Percentiles rank a stretch among this genome's conserved stretches.
These are phyloP conservation scores for Conops quadrifasciatus DNA, from an alignment of 2,888 invertebrate genomes.

Conservation along the genomic window DNA sequence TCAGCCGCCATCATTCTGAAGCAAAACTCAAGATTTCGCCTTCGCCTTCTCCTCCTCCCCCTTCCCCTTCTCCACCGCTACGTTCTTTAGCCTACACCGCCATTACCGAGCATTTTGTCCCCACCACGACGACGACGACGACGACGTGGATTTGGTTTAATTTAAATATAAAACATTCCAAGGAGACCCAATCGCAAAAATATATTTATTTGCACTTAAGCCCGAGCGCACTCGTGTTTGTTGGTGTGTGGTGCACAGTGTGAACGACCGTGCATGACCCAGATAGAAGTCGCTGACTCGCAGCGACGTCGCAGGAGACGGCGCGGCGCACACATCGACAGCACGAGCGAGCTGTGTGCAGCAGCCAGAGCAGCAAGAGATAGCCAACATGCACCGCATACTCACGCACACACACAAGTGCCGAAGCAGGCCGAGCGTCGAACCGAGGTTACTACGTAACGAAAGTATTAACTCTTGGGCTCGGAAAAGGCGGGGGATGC, in stretches of 20 bases:
- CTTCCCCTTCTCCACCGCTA: background rate
- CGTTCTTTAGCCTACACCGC: background rate
- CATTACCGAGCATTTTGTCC: conserved; percentile 7
- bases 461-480: background rate
- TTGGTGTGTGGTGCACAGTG: conserved; percentile 45
- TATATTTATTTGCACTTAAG: conserved; percentile 19
- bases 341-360: background rate
- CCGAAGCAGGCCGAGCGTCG: no score
- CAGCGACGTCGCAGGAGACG: conserved; percentile 40
- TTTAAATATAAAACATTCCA: conserved; percentile 37
- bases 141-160: conserved; percentile 22
- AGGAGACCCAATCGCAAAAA: conserved; percentile 36
- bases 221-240: background rate
- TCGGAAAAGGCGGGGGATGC: no score
- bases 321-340: conserved; percentile 28
- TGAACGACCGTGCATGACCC: conserved; percentile 73
- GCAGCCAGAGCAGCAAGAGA: background rate
- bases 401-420: no score
- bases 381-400: no score
- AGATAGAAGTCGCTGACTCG: conserved; percentile 73
- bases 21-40: background rate
- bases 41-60: background rate
- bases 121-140: conserved; percentile 10
- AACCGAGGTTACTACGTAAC: background rate
- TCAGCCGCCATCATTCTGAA: background rate